A percentile compares a stretch with the other conserved stretches of the same genome.
Conservation (phyloP, 1,140 invertebrate genomes). For the Monomorium pharaonis region DNA sequence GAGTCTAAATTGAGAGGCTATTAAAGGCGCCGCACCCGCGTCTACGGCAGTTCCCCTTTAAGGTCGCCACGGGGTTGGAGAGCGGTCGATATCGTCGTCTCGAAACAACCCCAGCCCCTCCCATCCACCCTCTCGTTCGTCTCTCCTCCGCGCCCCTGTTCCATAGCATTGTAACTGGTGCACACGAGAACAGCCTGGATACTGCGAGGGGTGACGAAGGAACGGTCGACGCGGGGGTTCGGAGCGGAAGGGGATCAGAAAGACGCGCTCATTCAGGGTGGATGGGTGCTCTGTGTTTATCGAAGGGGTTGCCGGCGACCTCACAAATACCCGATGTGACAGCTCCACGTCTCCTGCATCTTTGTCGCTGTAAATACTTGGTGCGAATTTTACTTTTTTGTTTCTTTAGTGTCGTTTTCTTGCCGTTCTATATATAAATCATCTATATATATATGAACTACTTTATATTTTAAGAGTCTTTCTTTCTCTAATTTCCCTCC, state of each 20-base stretch:
- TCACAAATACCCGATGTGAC: conserved; percentile 56
- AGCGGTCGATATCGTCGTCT: conserved; percentile 81
- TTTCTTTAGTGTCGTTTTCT: neutral
- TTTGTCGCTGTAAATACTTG: conserved; percentile 37
- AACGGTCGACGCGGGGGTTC: neutral
- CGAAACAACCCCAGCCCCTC: conserved; percentile 74
- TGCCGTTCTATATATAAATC: conserved; percentile 9
- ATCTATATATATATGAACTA: neutral
- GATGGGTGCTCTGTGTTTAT: conserved; percentile 63
- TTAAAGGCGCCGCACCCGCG: conserved; percentile 62
- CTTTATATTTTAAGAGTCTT: neutral
- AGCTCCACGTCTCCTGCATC: conserved; percentile 14
- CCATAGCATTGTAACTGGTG: conserved; percentile 62
- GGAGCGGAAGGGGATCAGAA: neutral
- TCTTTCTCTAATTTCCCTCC: neutral
- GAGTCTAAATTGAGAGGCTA: neutral
- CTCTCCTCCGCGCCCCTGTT: conserved; percentile 55
- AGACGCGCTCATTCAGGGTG: conserved; percentile 60
- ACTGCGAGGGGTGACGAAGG: conserved; percentile 33
- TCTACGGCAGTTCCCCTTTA: conserved; percentile 76
- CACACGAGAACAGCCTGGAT: conserved; percentile 55
- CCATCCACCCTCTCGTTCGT: conserved; percentile 40
- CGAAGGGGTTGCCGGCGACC: conserved; percentile 68
- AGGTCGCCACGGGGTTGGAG: conserved; percentile 66
- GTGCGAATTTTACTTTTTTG: conserved; percentile 38